phyloP scores from a whole-genome alignment of 2,888 invertebrate species.

The Apantesis nais region DNA sequence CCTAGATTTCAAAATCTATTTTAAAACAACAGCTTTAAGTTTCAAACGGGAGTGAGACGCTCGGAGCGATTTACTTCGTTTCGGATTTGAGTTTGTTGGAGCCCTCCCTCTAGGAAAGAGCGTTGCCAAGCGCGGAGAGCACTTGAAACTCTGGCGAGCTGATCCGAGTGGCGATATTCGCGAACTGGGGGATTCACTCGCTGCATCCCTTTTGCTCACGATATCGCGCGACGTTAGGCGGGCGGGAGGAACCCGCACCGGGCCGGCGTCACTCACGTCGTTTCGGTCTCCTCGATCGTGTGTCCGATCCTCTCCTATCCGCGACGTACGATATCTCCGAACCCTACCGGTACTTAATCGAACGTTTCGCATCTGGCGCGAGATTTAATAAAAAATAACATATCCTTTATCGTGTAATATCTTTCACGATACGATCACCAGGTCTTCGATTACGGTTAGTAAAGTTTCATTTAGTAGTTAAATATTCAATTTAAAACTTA shows the following conservation, averaged over 20 bases:
- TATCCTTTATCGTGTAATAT: conserved; percentile 57
- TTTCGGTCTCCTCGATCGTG: conserved; percentile 79
- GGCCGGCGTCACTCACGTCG: conserved; percentile 80
- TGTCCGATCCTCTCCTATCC: conserved; percentile 82
- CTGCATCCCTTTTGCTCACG: conserved; percentile 82
- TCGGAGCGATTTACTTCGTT: conserved; percentile 60
- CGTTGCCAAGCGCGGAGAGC: conserved; percentile 70
- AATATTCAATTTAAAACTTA: conserved; percentile 41
- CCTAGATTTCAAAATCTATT: conserved; percentile 60
- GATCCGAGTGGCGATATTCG: conserved; percentile 81
- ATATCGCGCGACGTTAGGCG: conserved; percentile 71
- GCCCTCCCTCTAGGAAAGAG: conserved; percentile 80
- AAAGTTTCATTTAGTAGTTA: conserved; percentile 50
- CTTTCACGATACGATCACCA: conserved; percentile 49
- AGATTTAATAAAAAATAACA: conserved; percentile 54
- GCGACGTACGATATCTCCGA: conserved; percentile 79
- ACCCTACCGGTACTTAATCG: conserved; percentile 76
- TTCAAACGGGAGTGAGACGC: conserved; percentile 52
- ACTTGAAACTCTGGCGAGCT: conserved; percentile 79
- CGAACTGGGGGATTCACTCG: conserved; percentile 67
- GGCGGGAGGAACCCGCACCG: conserved; percentile 73
- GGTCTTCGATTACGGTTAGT: conserved; percentile 49
- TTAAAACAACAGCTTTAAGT: conserved; percentile 56
- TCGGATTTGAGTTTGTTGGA: conserved; percentile 54
- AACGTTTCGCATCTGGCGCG: conserved; percentile 66